These are phyloP conservation scores for Eutolmus rufibarbis DNA, from an alignment of 2,888 invertebrate genomes.

Conservation along the genomic window DNA sequence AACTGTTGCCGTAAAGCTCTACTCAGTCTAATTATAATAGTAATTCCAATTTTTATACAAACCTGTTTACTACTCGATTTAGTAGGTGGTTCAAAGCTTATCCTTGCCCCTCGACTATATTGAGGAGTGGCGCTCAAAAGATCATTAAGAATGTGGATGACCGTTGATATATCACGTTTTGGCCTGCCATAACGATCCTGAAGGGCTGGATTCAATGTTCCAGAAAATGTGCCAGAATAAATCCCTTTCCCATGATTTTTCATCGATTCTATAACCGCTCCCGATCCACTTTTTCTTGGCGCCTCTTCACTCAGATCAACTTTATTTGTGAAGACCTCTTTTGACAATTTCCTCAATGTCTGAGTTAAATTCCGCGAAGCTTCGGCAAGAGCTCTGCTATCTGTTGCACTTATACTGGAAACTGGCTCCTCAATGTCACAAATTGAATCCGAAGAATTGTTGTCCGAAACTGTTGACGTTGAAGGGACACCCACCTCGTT, in stretches of 20 bases:
- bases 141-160: conserved; percentile 95
- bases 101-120: conserved; percentile 67
- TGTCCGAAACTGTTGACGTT: conserved; percentile 43
- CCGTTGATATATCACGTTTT: conserved; percentile 92
- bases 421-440: conserved; percentile 36
- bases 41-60: background rate
- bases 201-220: conserved; percentile 89
- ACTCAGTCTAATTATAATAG: background rate
- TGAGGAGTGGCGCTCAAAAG: conserved; percentile 84
- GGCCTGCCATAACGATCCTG: conserved; percentile 92
- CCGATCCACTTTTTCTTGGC: conserved; percentile 66
- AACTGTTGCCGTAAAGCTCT: background rate
- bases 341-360: conserved; percentile 86
- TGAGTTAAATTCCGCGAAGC: conserved; percentile 92
- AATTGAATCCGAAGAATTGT: conserved; percentile 15
- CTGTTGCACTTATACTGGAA: conserved; percentile 56
- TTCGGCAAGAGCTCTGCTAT: conserved; percentile 82
- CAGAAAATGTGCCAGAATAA: conserved; percentile 96
- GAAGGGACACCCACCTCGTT: conserved; percentile 30
- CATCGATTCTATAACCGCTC: conserved; percentile 90
- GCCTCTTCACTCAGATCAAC: conserved; percentile 65
- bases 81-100: conserved; percentile 63
- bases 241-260: conserved; percentile 93
- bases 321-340: conserved; percentile 82
- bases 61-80: conserved; percentile 31